Base-by-base conservation (phyloP, 2,797 vertebrate species). In the Martes flavigula region DNA sequence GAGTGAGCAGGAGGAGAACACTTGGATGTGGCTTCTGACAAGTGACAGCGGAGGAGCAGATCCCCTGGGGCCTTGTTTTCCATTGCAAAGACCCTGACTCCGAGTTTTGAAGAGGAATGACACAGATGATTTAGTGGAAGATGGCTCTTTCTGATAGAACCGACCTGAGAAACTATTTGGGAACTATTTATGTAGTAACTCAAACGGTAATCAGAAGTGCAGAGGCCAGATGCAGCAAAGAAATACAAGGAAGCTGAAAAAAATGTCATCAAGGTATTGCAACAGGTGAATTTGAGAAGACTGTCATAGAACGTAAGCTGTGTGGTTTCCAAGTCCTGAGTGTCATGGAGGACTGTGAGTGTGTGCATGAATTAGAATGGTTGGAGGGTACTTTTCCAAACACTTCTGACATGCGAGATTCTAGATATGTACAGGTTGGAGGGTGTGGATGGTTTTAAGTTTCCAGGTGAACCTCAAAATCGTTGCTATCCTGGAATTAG, bases 321-420 rank as follows among this genome's bases (percentile, higher is more conserved):
- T 1, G 0, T 21, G 6, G 6, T 48, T 23, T 82, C 78, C 56
- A 43, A 38, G 54, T 43, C 66, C 54, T 32, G 27, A 2, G 51
- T 25, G 0, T 32, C 54, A 2, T 20, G 32, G 0, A 40, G 3
- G 0, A 68, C 6, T 56, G 17, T 11, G 66, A 3, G 0, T 32
- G 32, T 48, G 43, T 23, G 35, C 15, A 3, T 10, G 54, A 38
- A 17, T 83, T 30, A 25, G 25, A 95, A 20, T 86, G 23, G 7
- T 7, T 5, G 35, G 35, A 27, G 68, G 46, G 11, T 48, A 23
- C 87, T 48, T 87, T 46, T 32, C 87, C 46, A 75, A 5, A 21
- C 35, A 35, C 38, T 13, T 48, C 17, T 8, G 11, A 32, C 51
- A 3, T 20, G 8, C 18, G 10, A 46, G 48, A 21, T 6, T 38